These are phyloP conservation scores for Vespertilio murinus DNA, from an alignment of 2,797 vertebrate genomes.

Conservation along the genomic window DNA sequence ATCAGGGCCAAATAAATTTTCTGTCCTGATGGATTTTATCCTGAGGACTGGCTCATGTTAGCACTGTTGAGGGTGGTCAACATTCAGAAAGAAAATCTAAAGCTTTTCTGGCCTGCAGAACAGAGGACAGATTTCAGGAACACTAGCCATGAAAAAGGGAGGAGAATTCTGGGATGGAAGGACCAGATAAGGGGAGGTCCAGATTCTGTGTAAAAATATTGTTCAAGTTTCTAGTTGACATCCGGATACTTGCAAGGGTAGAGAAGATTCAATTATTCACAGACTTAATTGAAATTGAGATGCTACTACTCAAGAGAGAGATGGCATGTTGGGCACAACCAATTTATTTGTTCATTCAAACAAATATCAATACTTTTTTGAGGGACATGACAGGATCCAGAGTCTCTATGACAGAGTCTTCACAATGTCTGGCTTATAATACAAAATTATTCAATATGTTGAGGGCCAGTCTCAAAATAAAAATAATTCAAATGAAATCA, in stretches of 20 bases:
- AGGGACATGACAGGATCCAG: not conserved
- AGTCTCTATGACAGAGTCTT: not conserved
- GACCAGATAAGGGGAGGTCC: not conserved
- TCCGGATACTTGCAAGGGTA: not conserved
- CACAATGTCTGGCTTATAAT: not conserved
- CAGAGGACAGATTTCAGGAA: not conserved
- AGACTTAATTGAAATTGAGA: not conserved
- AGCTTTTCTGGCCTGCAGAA: not conserved
- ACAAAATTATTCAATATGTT: not conserved
- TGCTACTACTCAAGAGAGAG: not conserved
- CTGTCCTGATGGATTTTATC: conserved; percentile 20
- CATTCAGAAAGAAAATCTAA: not conserved
- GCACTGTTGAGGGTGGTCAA: not conserved
- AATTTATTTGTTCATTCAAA: not conserved
- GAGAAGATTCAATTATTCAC: not conserved
- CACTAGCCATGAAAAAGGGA: not conserved
- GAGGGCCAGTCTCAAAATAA: not conserved
- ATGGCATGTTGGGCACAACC: not conserved
- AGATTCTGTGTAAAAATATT: not conserved
- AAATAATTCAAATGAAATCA: not conserved
- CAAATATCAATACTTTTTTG: not conserved
- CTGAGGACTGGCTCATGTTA: not conserved
- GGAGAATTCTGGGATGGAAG: not conserved
- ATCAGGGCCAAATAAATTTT: not conserved
- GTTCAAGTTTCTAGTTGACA: not conserved